Evolutionary conservation across 2,888 invertebrate species (phyloP).

Genomic region (Mythimna albipuncta): DNA sequence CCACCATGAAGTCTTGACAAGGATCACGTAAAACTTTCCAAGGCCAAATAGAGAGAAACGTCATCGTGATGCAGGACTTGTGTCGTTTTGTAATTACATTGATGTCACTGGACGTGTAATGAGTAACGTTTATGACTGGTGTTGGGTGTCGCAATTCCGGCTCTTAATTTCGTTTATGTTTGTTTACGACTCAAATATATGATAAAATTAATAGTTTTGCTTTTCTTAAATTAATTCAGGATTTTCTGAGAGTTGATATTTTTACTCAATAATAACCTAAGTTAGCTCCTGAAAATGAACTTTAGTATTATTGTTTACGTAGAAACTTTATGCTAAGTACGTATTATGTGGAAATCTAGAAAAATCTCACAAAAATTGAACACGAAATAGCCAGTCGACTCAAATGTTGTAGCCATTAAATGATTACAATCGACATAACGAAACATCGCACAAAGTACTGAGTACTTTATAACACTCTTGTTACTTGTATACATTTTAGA

Average conservation of each 20-base stretch:
- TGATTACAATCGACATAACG: constrained; percentile 39
- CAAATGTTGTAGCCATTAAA: constrained; percentile 18
- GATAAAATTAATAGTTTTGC: not conserved
- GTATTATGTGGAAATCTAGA: not conserved
- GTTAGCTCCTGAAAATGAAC: not conserved
- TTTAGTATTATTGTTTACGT: not conserved
- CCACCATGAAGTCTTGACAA: constrained; percentile 37
- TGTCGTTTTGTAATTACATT: constrained; percentile 59
- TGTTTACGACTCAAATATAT: constrained; percentile 19
- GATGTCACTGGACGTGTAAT: constrained; percentile 60
- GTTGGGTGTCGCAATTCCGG: constrained; percentile 40
- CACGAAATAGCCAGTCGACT: not conserved
- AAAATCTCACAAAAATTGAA: not conserved
- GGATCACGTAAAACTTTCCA: constrained; percentile 59
- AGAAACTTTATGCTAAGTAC: not conserved
- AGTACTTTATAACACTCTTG: constrained; percentile 33
- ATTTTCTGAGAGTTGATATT: not conserved
- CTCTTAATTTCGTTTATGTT: constrained; percentile 34
- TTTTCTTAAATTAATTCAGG: not conserved
- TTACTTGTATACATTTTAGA: constrained; percentile 50
- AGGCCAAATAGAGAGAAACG: constrained; percentile 45
- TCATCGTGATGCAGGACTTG: constrained; percentile 57
- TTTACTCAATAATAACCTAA: not conserved
- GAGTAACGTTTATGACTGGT: constrained; percentile 40
- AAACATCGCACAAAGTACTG: constrained; percentile 33